Percentiles rank a stretch among this genome's conserved stretches.
Conservation (phyloP, 2,888 invertebrate species). For the Tiliacea aurago region DNA sequence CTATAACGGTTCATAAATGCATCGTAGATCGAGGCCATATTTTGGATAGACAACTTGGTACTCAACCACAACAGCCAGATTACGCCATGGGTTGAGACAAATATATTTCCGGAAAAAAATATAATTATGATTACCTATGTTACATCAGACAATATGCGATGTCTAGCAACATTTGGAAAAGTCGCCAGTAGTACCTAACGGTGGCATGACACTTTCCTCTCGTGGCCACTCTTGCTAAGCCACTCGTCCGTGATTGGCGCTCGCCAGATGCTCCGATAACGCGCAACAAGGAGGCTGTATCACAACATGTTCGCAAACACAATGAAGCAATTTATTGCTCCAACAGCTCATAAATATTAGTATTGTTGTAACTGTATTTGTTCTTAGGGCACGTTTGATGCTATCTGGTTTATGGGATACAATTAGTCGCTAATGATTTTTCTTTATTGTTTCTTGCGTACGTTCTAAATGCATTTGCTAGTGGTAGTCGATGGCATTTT, state of each 20-base stretch:
- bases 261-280: conserved; percentile 58
- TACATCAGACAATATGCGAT: background rate
- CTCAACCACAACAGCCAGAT: no score
- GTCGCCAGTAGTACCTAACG: background rate
- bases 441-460: conserved; percentile 12
- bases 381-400: conserved; percentile 28
- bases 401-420: conserved; percentile 34
- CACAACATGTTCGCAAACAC: conserved; percentile 60
- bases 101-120: no score
- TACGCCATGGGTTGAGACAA: no score
- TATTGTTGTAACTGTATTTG: conserved; percentile 60
- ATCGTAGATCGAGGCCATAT: no score
- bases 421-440: conserved; percentile 44
- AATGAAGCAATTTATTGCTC: conserved; percentile 62
- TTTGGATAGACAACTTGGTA: no score
- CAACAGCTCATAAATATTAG: conserved; percentile 60
- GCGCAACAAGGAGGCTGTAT: conserved; percentile 60
- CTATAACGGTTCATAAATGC: no score
- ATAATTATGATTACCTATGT: no score
- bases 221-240: conserved; percentile 21
- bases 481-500: background rate
- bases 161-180: no score
- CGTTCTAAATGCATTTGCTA: background rate
- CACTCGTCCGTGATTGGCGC: conserved; percentile 41
- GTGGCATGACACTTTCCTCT: background rate